phyloP scores from a whole-genome alignment of 2,113 vertebrate genomes.

The Upupa epops region DNA sequence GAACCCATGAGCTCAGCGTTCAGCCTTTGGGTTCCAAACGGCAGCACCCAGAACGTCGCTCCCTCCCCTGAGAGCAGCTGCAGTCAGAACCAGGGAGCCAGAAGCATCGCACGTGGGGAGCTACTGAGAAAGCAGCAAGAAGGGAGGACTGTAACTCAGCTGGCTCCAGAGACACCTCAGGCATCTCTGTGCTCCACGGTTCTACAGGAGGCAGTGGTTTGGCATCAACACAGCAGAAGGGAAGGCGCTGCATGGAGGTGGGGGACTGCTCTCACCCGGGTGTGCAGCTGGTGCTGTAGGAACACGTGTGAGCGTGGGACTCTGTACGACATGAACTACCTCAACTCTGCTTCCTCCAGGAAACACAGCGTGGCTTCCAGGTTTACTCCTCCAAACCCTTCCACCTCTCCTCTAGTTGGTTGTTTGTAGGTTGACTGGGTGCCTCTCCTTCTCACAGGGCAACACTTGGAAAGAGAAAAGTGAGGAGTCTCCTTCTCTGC shows the following conservation, averaged over 20 bases:
- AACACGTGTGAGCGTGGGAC: not conserved
- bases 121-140: not conserved
- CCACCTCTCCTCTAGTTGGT: not conserved
- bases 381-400: constrained; percentile 19
- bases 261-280: constrained; percentile 35
- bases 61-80: not conserved
- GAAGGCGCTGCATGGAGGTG: not conserved
- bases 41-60: not conserved
- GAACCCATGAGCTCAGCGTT: not conserved
- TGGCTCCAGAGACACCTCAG: not conserved
- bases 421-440: not conserved
- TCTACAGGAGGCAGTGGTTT: constrained; percentile 28
- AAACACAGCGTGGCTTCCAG: constrained; percentile 27
- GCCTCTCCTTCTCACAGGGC: not conserved
- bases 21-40: not conserved
- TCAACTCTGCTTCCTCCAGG: constrained; percentile 60
- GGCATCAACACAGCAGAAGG: not conserved
- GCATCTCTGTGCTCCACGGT: not conserved
- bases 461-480: constrained; percentile 26
- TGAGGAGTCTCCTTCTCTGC: no score
- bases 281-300: not conserved
- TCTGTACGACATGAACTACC: constrained; percentile 68
- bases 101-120: not conserved
- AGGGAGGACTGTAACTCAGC: not conserved
- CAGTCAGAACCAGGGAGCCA: not conserved